Base-by-base conservation (phyloP, 2,113 vertebrate species). In the Excalfactoria chinensis region DNA sequence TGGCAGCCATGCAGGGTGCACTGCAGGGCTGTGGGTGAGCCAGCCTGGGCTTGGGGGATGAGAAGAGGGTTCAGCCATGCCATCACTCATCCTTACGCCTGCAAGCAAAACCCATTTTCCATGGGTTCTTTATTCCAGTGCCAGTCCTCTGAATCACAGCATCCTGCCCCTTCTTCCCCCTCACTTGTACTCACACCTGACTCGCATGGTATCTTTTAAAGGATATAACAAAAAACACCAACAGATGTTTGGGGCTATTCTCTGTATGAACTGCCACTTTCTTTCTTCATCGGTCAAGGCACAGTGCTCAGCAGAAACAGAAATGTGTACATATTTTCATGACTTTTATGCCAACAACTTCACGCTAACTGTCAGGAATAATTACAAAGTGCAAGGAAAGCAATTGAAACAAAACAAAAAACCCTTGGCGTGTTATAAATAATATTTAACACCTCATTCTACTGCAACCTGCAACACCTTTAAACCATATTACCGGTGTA, bases 361-460 rank as follows among this genome's bases (percentile, higher is more conserved):
- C 25, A 34, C 56, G 43, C 15, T 74, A 59, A 63, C 56, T 3
- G 3, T 28, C 30, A 85, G 44, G 30, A 75, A 86, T 46, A 19
- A 80, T 86, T 95, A 86, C 79, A 83, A 89, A 94, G 91, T 84
- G 69, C 40, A 44, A 92, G 53, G 48, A 89, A 94, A 90, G 7
- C 26, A 85, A 68, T 88, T 74, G 51, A 81, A 88, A 79, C 7
- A 8, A 30, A 80, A 18, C 41, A 46, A 20, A 5, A 0, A 15
- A 49, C 51, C 41, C 12, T 53, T 81, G 30, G 84, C 76, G 73
- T 46, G 49, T 64, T 89, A 94, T 89, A 93, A 96, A 95, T 94
- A 63, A 93, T 72, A 93, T 81, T 60, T 75, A 86, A 79, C 48
- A 71, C 18, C 40, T 90, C 55, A 84, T 21, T 40, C 53, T 79